A percentile compares a stretch with the other conserved stretches of the same genome.
Evolutionary conservation across 2,113 vertebrate genomes (phyloP).

Genomic region (Leptosomus discolor): DNA sequence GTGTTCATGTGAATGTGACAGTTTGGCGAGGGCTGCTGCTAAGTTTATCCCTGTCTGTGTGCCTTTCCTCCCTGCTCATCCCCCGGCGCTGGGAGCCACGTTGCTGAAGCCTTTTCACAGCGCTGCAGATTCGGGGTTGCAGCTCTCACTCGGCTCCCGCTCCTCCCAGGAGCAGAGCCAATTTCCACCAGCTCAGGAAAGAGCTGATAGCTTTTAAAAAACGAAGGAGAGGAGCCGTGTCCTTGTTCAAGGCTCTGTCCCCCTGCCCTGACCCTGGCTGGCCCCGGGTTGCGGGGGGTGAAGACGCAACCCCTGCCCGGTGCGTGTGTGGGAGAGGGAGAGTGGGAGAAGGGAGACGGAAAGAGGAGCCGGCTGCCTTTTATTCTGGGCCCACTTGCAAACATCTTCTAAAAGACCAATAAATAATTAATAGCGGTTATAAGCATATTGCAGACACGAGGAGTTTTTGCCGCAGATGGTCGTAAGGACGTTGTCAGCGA

Average conservation of each 20-base stretch:
- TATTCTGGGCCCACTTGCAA: neutral
- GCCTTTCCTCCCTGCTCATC: neutral
- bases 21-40: neutral
- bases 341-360: accelerated
- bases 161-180: neutral
- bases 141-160: accelerated
- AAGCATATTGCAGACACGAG: neutral
- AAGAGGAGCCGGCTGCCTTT: neutral
- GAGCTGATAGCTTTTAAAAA: neutral
- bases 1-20: neutral
- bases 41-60: neutral
- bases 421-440: neutral
- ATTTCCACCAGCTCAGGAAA: neutral
- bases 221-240: accelerated
- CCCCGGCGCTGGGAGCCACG: neutral
- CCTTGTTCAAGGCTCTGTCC: neutral
- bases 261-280: accelerated
- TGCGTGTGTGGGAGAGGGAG: accelerated
- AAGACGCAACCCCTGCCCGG: neutral
- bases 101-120: neutral
- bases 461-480: neutral
- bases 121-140: neutral
- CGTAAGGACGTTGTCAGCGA: neutral
- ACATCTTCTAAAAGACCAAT: neutral
- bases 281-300: accelerated